phyloP scores from a whole-genome alignment of 2,113 vertebrate genomes.

The Tiliqua scincoides region DNA sequence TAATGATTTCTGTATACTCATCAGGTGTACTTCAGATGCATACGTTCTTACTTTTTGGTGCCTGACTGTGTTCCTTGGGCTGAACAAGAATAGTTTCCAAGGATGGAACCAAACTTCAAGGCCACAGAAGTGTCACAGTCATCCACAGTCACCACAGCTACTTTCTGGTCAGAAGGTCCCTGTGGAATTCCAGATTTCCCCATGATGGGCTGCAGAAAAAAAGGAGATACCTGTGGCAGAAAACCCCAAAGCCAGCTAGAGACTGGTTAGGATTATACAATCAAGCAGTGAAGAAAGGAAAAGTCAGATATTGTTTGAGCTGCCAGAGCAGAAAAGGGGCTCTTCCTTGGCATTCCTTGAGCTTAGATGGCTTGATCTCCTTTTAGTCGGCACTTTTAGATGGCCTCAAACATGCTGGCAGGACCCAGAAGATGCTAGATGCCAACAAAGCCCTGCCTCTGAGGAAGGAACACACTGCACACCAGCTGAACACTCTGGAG shows the following conservation, averaged over 20 bases:
- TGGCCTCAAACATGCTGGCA: background rate
- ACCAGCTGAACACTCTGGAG: background rate
- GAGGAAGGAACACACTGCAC: background rate
- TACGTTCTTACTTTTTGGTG: constrained; percentile 88
- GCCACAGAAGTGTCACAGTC: constrained; percentile 90
- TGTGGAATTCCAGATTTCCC: constrained; percentile 87
- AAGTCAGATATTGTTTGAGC: background rate
- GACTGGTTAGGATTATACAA: background rate
- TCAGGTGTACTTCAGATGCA: background rate
- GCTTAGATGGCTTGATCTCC: background rate
- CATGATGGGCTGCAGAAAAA: constrained; percentile 81
- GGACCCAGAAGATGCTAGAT: background rate
- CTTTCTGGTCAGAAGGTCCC: constrained; percentile 94
- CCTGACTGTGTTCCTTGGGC: constrained; percentile 92
- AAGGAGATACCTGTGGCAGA: background rate
- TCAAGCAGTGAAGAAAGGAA: background rate
- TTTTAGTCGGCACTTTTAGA: background rate
- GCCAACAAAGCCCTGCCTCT: background rate
- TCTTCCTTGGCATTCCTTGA: background rate
- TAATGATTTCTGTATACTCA: background rate
- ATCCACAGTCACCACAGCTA: constrained; percentile 90
- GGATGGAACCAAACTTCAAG: constrained; percentile 84
- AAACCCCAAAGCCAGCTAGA: background rate
- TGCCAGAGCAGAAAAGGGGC: background rate
- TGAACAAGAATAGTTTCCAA: constrained; percentile 92